A percentile compares a stretch with the other conserved stretches of the same genome.
Evolutionary conservation across 2,888 invertebrate species (phyloP).

Genomic region (Nomada ruficornis): DNA sequence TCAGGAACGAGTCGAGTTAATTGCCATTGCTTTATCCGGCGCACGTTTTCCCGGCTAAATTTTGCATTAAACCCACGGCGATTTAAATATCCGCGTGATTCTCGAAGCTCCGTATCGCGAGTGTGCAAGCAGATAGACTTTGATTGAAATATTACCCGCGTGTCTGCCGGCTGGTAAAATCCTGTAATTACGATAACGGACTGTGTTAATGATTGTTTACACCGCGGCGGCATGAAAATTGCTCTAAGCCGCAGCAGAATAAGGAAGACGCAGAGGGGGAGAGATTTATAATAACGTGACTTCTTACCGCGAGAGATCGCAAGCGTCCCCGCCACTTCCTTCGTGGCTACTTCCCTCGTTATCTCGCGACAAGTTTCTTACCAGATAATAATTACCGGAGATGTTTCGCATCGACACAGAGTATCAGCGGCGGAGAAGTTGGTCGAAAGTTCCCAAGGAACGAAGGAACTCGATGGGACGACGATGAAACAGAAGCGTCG

Average conservation of each 20-base stretch:
- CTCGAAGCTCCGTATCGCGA: not conserved
- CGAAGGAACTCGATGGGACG: slow-evolving; percentile 63
- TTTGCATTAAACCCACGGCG: slow-evolving; percentile 29
- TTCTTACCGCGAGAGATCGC: slow-evolving; percentile 48
- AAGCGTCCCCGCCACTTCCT: slow-evolving; percentile 32
- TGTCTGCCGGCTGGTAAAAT: slow-evolving; percentile 47
- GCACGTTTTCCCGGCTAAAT: slow-evolving; percentile 24
- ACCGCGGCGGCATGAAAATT: slow-evolving; percentile 58
- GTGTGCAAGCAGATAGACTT: slow-evolving; percentile 55
- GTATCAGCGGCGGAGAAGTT: slow-evolving; percentile 72
- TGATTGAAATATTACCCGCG: slow-evolving; percentile 68
- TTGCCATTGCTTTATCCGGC: slow-evolving; percentile 34
- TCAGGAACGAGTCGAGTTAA: slow-evolving; percentile 30
- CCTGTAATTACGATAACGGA: slow-evolving; percentile 67
- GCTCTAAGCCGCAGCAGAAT: slow-evolving; percentile 41
- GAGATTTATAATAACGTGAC: slow-evolving; percentile 34
- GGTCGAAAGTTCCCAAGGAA: slow-evolving; percentile 79
- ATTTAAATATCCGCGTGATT: slow-evolving; percentile 25
- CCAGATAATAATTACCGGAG: slow-evolving; percentile 80
- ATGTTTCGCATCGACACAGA: slow-evolving; percentile 78
- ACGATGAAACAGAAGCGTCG: slow-evolving; percentile 58
- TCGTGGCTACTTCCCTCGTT: slow-evolving; percentile 67
- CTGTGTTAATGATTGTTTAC: slow-evolving; percentile 74
- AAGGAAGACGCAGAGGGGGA: not conserved
- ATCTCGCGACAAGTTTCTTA: slow-evolving; percentile 81